Evolutionary conservation across 2,113 vertebrate genomes (phyloP).

Genomic region (Catharus bicknelli): DNA sequence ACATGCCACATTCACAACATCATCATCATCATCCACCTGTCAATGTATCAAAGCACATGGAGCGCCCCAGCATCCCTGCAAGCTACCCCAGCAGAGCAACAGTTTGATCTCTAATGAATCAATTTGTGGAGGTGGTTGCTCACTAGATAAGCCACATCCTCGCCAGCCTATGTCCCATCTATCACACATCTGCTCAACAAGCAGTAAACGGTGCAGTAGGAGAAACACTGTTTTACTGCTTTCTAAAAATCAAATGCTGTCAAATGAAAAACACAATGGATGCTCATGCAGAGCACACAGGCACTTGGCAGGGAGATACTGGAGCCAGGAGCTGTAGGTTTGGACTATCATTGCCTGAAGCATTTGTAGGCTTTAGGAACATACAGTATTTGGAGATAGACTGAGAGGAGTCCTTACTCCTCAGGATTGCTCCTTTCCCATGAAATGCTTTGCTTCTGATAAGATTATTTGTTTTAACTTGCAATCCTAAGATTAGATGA

Average conservation of each 20-base stretch:
- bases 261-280: not conserved
- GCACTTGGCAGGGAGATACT: not conserved
- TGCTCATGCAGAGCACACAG: not conserved
- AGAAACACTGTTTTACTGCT: accelerated
- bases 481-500: not conserved
- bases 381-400: accelerated
- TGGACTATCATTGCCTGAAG: not conserved
- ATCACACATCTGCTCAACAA: not conserved
- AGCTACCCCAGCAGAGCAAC: not conserved
- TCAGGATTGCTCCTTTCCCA: not conserved
- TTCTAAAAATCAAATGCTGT: not conserved
- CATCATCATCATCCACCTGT: not conserved
- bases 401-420: not conserved
- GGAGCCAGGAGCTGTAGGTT: not conserved
- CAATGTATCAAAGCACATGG: not conserved
- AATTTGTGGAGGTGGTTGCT: not conserved
- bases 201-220: not conserved
- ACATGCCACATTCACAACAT: not conserved
- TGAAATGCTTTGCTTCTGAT: not conserved
- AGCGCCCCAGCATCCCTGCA: not conserved
- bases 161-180: not conserved
- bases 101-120: not conserved
- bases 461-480: not conserved
- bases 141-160: not conserved
- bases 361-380: not conserved